Base-by-base conservation (phyloP, 2,113 vertebrate genomes). In the Dicrurus megarhynchus region DNA sequence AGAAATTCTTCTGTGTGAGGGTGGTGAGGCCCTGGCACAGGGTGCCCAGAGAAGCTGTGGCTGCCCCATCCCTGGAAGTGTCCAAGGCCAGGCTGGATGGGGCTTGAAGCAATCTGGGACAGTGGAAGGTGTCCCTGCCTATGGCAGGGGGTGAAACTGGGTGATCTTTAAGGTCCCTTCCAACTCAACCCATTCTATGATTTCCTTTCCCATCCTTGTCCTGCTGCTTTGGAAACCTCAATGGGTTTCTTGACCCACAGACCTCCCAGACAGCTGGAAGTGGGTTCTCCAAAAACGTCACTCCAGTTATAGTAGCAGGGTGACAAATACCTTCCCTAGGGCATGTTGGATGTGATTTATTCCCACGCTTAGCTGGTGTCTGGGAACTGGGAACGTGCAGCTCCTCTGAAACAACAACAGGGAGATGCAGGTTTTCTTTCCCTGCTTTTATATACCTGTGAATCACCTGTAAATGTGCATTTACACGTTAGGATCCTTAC, bases 301-400 rank as follows among this genome's bases (percentile, higher is more conserved):
- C 42, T 59, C 44, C 21, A 4, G 9, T 46, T 74, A 13, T 26
- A 41, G 56, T 56, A 56, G 35, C 33, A 30, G 30, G 9, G 12
- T 69, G 35, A 49, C 3, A 1, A 30, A 24, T 14, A 8, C 32
- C 53, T 77, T 65, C 15, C 30, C 52, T 47, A 20, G 65, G 22
- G 27, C 14, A 16, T 9, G 1, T 17, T 11, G 37, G 30, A 20
- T 61, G 30, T 18, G 30, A 39, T 56, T 80, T 85, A 12, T 69
- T 37, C 33, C 16, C 27, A 10, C 11, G 4, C 9, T 1, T 4
- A 27, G n/a, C 7, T 53, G 39, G 33, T 67, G 44, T 32, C 65
- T n/a, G 55, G 46, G 26, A 27, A 1, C 65, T n/a, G 55, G 46
- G 26, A 27, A 1, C 0, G 1, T 5, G 19, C 33, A 22, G 41